Evolutionary conservation across 2,888 invertebrate species (phyloP).

Genomic region (Monopis laevigella): DNA sequence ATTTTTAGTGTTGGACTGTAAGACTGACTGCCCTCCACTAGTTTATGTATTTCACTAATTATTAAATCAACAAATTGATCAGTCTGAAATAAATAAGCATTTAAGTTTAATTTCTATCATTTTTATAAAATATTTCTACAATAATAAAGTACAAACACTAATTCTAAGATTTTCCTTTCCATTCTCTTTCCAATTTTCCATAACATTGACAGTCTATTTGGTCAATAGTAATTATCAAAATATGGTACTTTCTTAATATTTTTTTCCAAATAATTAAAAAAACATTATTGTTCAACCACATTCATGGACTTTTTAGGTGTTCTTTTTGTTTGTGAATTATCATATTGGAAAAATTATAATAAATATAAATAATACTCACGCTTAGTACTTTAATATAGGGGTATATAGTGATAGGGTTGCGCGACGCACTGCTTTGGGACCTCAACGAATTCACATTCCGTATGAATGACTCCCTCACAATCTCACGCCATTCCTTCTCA

Average conservation of each 20-base stretch:
- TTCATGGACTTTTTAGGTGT: too few relatives aligned
- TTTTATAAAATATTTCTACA: too few relatives aligned
- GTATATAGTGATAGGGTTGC: conserved; percentile 69
- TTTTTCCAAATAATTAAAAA: too few relatives aligned
- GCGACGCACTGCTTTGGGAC: conserved; percentile 65
- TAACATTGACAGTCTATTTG: too few relatives aligned
- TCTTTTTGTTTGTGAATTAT: not conserved
- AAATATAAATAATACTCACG: conserved; percentile 30
- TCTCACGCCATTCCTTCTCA: conserved; percentile 72
- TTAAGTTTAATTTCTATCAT: too few relatives aligned
- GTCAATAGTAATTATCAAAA: too few relatives aligned
- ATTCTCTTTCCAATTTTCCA: too few relatives aligned
- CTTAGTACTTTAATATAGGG: conserved; percentile 77
- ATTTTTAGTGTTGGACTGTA: conserved; percentile 76
- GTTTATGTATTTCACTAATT: conserved; percentile 73
- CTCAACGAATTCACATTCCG: conserved; percentile 75
- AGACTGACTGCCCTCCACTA: conserved; percentile 82
- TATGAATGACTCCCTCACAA: conserved; percentile 70
- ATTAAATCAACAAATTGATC: conserved; percentile 71
- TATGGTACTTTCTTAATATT: too few relatives aligned
- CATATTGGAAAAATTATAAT: not conserved
- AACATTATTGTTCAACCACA: too few relatives aligned
- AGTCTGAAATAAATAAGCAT: conserved; percentile 28
- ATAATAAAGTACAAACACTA: too few relatives aligned
- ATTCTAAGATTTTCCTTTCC: too few relatives aligned